Conservation (phyloP, 2,113 vertebrate species). For the Rattus norvegicus region DNA sequence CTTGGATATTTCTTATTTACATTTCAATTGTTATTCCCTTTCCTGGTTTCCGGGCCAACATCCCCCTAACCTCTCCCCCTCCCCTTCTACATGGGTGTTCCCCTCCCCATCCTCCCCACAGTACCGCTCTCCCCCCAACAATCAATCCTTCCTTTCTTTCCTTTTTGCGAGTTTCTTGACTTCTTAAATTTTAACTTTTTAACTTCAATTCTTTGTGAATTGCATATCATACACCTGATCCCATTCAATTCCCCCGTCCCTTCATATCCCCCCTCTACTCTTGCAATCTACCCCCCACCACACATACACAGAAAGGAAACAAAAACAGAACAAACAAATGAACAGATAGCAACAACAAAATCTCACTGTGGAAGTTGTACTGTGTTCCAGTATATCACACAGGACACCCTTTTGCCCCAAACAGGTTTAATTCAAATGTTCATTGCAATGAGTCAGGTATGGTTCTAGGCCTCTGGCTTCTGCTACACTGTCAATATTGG, state of each 20-base stretch:
- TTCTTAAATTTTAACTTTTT: background rate
- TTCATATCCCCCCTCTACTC: background rate
- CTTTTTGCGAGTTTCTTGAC: background rate
- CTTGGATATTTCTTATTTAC: too few species aligned
- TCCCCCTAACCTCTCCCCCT: too few species aligned
- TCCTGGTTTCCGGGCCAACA: too few species aligned
- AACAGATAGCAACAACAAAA: background rate
- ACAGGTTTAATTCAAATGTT: background rate
- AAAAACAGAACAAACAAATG: background rate
- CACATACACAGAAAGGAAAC: background rate
- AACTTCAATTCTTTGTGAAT: background rate
- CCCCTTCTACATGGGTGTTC: too few species aligned
- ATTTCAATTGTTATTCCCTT: too few species aligned
- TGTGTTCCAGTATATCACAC: background rate
- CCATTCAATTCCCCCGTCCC: background rate
- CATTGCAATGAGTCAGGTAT: background rate
- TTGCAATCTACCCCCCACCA: background rate
- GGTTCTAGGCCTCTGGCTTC: background rate
- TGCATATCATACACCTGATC: background rate
- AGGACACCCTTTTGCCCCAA: background rate
- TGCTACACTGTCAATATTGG: background rate
- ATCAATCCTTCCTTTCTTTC: too few species aligned
- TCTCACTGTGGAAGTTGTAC: background rate
- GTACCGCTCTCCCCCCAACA: too few species aligned
- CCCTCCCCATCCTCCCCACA: too few species aligned